A percentile compares a stretch with the other conserved stretches of the same genome.
Evolutionary conservation across 2,888 invertebrate genomes (phyloP).

Genomic region (Drepana falcataria): DNA sequence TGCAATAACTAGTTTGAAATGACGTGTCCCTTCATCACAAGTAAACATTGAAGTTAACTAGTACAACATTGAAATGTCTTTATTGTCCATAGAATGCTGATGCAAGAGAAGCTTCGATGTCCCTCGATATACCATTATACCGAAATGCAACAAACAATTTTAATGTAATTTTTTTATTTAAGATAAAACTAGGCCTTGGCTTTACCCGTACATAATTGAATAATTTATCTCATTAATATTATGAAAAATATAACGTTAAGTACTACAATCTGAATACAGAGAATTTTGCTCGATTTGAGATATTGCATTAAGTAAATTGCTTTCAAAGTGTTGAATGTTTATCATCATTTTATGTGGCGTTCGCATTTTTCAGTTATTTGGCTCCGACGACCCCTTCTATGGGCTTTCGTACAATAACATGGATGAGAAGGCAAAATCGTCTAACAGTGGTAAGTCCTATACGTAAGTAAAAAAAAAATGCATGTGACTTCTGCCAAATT

Average conservation of each 20-base stretch:
- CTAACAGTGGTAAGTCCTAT: constrained; percentile 55
- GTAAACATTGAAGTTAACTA: no score
- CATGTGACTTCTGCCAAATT: background rate
- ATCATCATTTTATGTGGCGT: constrained; percentile 9
- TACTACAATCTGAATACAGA: background rate
- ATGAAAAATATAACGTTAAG: no score
- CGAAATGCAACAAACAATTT: constrained; percentile 47
- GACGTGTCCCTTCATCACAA: no score
- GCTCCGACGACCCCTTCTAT: constrained; percentile 74
- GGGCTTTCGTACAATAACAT: constrained; percentile 59
- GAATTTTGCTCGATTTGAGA: background rate
- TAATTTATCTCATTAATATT: no score
- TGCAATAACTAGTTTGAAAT: no score
- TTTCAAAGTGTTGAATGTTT: constrained; percentile 4
- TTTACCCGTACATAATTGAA: no score
- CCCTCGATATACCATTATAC: constrained; percentile 44
- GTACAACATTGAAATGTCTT: constrained; percentile 32
- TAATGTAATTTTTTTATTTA: constrained; percentile 43
- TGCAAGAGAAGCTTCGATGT: constrained; percentile 49
- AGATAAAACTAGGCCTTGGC: constrained; percentile 7
- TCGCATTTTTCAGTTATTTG: constrained; percentile 51
- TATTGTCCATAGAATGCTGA: constrained; percentile 64
- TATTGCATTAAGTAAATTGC: background rate
- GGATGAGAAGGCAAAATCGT: constrained; percentile 55
- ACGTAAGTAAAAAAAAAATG: background rate